A percentile compares a stretch with the other conserved stretches of the same genome.
Evolutionary conservation across 2,113 vertebrate species (phyloP).

Genomic region (Chlamydotis undulata): DNA sequence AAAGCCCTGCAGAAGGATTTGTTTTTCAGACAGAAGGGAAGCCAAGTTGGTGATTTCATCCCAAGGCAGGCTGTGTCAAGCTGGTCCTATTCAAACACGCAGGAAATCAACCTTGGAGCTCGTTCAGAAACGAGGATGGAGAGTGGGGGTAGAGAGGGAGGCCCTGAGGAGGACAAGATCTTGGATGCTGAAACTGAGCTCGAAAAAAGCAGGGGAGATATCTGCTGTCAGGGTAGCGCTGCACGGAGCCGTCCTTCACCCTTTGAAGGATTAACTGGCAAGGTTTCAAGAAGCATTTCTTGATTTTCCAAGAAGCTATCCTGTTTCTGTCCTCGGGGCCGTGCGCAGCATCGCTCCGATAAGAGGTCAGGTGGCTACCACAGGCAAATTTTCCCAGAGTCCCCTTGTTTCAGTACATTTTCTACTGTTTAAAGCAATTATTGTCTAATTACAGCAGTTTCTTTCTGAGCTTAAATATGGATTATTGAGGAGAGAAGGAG

Average conservation of each 20-base stretch:
- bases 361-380: neutral
- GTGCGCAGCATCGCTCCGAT: neutral
- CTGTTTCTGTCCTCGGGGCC: neutral
- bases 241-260: neutral
- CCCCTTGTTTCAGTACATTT: neutral
- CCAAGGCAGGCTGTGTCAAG: conserved; percentile 72
- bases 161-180: conserved; percentile 22
- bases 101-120: conserved; percentile 71
- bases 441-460: neutral
- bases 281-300: neutral
- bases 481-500: neutral
- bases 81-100: conserved; percentile 68
- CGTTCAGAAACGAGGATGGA: conserved; percentile 21
- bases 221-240: neutral
- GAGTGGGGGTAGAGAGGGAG: conserved; percentile 38
- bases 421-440: neutral
- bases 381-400: neutral
- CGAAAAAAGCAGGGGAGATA: neutral
- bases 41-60: conserved; percentile 76
- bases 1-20: conserved; percentile 69
- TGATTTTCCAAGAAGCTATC: neutral
- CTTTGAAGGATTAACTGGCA: neutral
- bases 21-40: conserved; percentile 66
- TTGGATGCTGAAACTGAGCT: neutral
- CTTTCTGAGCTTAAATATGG: neutral